Conservation (phyloP, 2,888 invertebrate species). For the Dryomyza anilis region DNA sequence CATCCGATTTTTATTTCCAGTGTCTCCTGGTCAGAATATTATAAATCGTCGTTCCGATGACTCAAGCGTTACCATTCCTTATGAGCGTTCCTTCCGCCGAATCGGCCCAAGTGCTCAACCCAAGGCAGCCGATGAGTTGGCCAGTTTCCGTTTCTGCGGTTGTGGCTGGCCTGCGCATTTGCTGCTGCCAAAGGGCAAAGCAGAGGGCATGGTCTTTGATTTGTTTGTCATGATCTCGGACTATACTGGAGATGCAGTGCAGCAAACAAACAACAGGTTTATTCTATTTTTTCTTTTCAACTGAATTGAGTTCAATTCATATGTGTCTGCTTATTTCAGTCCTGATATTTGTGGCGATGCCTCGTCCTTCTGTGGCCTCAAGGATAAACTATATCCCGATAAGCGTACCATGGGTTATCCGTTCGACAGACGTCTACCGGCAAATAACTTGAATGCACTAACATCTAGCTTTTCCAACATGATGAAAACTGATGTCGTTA, state of each 20-base stretch:
- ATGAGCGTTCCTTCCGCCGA: constrained; percentile 78
- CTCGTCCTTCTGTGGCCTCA: constrained; percentile 72
- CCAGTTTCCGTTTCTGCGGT: constrained; percentile 79
- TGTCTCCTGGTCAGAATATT: constrained; percentile 71
- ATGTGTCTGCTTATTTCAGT: constrained; percentile 34
- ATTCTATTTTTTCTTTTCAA: too few relatives aligned
- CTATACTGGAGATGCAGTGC: constrained; percentile 66
- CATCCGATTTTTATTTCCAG: too few relatives aligned
- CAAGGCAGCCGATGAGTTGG: constrained; percentile 58
- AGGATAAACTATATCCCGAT: constrained; percentile 73
- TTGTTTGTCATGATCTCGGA: constrained; percentile 80
- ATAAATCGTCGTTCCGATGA: constrained; percentile 71
- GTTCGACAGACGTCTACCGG: constrained; percentile 61
- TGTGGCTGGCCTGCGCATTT: constrained; percentile 87
- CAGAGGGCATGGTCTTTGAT: constrained; percentile 69
- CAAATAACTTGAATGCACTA: constrained; percentile 67
- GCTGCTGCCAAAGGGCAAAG: constrained; percentile 73
- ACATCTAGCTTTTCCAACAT: constrained; percentile 73
- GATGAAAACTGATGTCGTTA: constrained; percentile 68
- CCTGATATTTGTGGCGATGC: constrained; percentile 66
- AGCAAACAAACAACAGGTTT: constrained; percentile 44
- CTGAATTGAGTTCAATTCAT: too few relatives aligned
- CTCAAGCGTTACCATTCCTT: constrained; percentile 82
- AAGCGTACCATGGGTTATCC: constrained; percentile 70
- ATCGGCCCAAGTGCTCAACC: constrained; percentile 66